phyloP scores from a whole-genome alignment of 2,113 vertebrate species.

The Numida meleagris region DNA sequence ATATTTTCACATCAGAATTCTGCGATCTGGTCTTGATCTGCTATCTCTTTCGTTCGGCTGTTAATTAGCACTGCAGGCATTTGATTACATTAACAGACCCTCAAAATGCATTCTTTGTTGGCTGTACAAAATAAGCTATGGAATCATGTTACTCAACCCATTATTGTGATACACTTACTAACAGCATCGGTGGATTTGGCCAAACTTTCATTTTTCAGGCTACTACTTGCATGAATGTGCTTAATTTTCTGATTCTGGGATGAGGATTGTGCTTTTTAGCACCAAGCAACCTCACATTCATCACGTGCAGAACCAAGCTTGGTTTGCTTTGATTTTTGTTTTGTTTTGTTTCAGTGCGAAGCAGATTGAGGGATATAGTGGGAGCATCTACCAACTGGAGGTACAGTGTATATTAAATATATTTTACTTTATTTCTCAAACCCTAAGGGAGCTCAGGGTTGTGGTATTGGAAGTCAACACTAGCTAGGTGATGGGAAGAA shows the following conservation, averaged over 20 bases:
- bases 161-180: conserved; percentile 28
- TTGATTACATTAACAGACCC: background rate
- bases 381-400: conserved; percentile 95
- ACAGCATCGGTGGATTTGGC: conserved; percentile 22
- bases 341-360: conserved; percentile 84
- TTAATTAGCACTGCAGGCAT: background rate
- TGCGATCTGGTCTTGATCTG: background rate
- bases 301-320: conserved; percentile 15
- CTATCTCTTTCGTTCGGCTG: background rate
- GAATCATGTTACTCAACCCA: conserved; percentile 33
- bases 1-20: background rate
- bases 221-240: conserved; percentile 54
- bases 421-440: conserved; percentile 5
- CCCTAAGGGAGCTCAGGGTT: background rate
- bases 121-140: background rate
- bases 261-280: conserved; percentile 12
- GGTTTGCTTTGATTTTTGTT: conserved; percentile 62
- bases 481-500: background rate
- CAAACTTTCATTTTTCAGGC: conserved; percentile 5
- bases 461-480: background rate
- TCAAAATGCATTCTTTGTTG: background rate
- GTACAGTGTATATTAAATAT: conserved; percentile 73
- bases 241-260: conserved; percentile 45
- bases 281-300: background rate
- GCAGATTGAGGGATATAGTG: conserved; percentile 89